Evolutionary conservation across 2,113 vertebrate species (phyloP), one percentile per base, ranked within the genome.

Genomic region (Istiophorus platypterus): DNA sequence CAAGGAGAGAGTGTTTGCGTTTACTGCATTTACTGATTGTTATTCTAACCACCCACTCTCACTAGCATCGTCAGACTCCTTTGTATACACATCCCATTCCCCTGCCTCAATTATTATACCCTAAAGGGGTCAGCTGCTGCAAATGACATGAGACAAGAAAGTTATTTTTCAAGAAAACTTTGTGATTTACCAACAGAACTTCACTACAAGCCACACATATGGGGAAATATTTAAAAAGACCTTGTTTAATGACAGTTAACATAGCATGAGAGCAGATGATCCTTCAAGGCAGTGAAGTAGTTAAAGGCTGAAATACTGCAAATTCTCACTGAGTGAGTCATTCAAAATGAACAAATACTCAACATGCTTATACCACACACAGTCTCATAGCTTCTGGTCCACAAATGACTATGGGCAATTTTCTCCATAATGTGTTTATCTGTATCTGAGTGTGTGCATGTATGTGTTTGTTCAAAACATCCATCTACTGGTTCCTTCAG

Each of bases 21-120:
- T 87, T 88, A 64, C 68, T 75, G 80, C 58, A 54, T 87, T 92
- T 83, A 87, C 74, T 89, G 85, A 86, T 88, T 92, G 89, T 88
- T 90, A 84, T 93, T 92, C 78, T 69, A 91, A 92, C 85, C 85
- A 82, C 89, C 88, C 86, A 78, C 81, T 82, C 78, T 69, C 72
- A 34, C 78, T 65, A 58, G 66, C 76, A 86, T 89, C 81, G 76
- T 67, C 57, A 73, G 82, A 83, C 63, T 78, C 64, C 57, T 76
- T 69, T 56, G 45, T 58, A 85, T 39, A 69, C 49, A 79, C 66
- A 68, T 64, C 65, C 82, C 39, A 9, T 49, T 64, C 57, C 78
- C 76, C 41, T 3, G 12, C 79, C 79, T 72, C 78, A 58, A 56
- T 82, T 84, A 67, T 85, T 84, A 65, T 51, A 77, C 66, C 49